Evolutionary conservation across 2,797 vertebrate species (phyloP).

Genomic region (Linurgus olivaceus): DNA sequence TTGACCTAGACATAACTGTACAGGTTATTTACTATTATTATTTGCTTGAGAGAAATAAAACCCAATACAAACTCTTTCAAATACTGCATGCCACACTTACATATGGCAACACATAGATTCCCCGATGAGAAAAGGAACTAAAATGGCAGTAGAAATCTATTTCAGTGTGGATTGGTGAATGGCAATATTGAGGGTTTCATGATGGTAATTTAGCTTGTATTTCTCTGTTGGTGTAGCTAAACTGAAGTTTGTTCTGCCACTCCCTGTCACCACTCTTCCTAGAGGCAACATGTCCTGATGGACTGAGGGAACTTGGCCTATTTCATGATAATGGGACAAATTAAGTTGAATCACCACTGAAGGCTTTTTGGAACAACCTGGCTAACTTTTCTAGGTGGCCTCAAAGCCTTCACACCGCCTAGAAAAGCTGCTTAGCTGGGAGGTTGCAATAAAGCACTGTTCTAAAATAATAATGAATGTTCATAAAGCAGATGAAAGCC

Average conservation of each 20-base stretch:
- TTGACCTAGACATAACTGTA: not conserved
- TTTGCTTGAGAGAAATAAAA: not conserved
- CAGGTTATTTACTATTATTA: not conserved
- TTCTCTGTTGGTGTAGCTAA: not conserved
- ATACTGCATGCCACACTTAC: not conserved
- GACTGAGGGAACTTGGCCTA: not conserved
- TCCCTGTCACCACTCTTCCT: not conserved
- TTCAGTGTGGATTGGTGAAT: not conserved
- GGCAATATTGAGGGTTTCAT: not conserved
- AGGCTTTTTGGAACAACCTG: not conserved
- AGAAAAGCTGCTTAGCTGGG: constrained; percentile 16
- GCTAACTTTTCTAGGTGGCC: not conserved
- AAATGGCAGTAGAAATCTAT: not conserved
- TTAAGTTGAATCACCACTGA: not conserved
- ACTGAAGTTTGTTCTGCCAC: not conserved
- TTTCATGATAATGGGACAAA: not conserved
- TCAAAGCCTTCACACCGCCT: not conserved
- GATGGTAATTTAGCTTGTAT: not conserved
- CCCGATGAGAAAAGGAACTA: not conserved
- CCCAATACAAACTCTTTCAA: not conserved
- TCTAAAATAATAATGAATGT: not conserved
- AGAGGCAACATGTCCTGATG: not conserved
- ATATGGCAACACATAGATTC: not conserved
- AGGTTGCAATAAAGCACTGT: not conserved
- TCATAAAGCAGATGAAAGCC: not conserved